Base-by-base conservation (phyloP, 2,113 vertebrate genomes). In the Caloenas nicobarica region DNA sequence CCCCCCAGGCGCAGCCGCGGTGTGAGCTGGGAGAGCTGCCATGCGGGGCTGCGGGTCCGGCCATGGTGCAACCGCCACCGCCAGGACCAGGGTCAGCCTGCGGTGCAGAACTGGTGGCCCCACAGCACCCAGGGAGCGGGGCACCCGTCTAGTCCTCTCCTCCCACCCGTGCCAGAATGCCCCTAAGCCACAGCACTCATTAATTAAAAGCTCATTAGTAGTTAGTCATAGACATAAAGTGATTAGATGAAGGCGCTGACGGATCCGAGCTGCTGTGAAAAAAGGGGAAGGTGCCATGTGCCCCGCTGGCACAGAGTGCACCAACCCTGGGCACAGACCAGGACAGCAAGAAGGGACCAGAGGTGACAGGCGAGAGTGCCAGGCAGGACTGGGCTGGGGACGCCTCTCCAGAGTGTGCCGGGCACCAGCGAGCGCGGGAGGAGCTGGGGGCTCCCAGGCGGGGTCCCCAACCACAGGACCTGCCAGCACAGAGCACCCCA, bases 191-290 rank as follows among this genome's bases (percentile, higher is more conserved):
- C 16, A 28, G 84, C 69, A 56, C 44, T 84, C 86, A 60, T 93
- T 97, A 97, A 96, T 96, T 96, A 97, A 97, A 97, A 94, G 86
- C 97, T 97, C 96, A 93, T 96, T 95, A 97, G 95, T 65, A 95
- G 93, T 91, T 88, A 33, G 25, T 58, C 62, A 66, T 25, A 90
- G 88, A 66, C 79, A 91, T 64, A 78, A 86, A 86, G 91, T 6
- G 33, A 89, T 83, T 44, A 93, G 51, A 69, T 14, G 50, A 73
- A 79, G 84, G 73, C 11, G 5, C 5, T 50, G 54, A n/a, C 1
- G 9, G 73, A 70, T 65, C 25, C 3, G 44, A 88, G 86, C 70
- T 83, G 62, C 77, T 1, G 3, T 9, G 73, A 36, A 73, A 53
- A 0, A 0, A 65, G 51, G 50, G 60, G 33, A 88, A 50, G 56